Base-by-base conservation (phyloP, 2,113 vertebrate genomes). In the Hippocampus guttulatus region DNA sequence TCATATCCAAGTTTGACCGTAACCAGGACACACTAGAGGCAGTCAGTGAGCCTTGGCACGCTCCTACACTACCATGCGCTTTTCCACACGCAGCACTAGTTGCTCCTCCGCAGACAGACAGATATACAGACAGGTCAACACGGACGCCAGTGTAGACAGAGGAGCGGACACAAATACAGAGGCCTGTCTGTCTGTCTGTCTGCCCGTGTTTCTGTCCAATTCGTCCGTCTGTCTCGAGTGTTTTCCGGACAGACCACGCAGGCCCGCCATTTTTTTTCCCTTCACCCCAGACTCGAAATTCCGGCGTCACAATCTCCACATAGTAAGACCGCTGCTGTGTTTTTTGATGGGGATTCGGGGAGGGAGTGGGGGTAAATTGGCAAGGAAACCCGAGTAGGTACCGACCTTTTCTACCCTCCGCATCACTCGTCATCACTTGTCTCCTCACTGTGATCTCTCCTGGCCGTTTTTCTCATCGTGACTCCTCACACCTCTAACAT, bases 131-230 rank as follows among this genome's bases (percentile, higher is more conserved):
- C 91, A 92, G 88, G 87, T 90, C 76, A 84, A 71, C 79, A 70
- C 87, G 84, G 84, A 85, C 84, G 67, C 73, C 76, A 91, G 90
- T 72, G 86, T 89, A 92, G 91, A 82, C 89, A 88, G 89, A 88
- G 72, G 82, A 90, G 89, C 90, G 92, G 91, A 91, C 91, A 87
- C 88, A 88, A 82, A 84, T 90, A 73, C 83, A 90, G 86, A 91
- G 85, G 87, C 92, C 92, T 92, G 92, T 93, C 92, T 92, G 90
- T 91, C 88, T 92, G 92, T 93, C 91, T 92, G 92, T 92, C 88
- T 90, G 91, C 92, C 89, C 49, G 67, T 87, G 60, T 77, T 90
- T 92, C 92, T 93, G 92, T 93, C 90, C 45, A n/a, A 41, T 52
- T 88, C 91, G 91, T 92, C 90, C 27, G 30, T 61, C 58, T 18